Conservation (phyloP, 1,140 invertebrate genomes). For the Drosophila tristis region DNA sequence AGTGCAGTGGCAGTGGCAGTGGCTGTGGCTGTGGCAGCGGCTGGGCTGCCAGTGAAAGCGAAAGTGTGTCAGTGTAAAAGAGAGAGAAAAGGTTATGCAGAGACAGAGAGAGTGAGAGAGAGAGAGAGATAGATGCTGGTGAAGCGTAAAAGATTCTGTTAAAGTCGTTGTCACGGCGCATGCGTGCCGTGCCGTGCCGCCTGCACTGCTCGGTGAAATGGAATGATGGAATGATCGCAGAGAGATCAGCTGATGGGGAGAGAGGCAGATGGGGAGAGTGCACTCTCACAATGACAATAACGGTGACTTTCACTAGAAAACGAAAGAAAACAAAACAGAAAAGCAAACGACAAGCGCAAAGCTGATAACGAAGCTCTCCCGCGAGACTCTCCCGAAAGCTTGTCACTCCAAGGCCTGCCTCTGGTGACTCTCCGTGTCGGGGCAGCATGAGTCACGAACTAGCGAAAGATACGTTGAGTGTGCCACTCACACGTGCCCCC, state of each 20-base stretch:
- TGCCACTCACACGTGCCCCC: not conserved
- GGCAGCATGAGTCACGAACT: constrained; percentile 31
- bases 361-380: constrained; percentile 54
- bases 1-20: constrained; percentile 30
- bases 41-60: constrained; percentile 57
- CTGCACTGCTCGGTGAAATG: constrained; percentile 55
- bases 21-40: too few relatives aligned
- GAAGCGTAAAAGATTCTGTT: constrained; percentile 74
- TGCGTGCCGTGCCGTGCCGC: constrained; percentile 54
- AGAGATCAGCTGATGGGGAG: constrained; percentile 5
- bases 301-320: constrained; percentile 77
- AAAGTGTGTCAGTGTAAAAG: constrained; percentile 66
- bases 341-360: constrained; percentile 6
- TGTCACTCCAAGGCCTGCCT: constrained; percentile 20
- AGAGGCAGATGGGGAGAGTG: constrained; percentile 20
- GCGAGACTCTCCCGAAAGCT: constrained; percentile 11
- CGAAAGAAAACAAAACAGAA: constrained; percentile 43
- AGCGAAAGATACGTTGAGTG: not conserved
- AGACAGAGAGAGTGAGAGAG: constrained; percentile 3
- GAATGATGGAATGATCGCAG: constrained; percentile 60
- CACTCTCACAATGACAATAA: constrained; percentile 46
- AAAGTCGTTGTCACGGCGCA: constrained; percentile 51
- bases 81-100: not conserved
- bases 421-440: not conserved
- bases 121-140: not conserved